Conservation (phyloP, 2,888 invertebrate species). For the Sinhomidia bicolor region DNA sequence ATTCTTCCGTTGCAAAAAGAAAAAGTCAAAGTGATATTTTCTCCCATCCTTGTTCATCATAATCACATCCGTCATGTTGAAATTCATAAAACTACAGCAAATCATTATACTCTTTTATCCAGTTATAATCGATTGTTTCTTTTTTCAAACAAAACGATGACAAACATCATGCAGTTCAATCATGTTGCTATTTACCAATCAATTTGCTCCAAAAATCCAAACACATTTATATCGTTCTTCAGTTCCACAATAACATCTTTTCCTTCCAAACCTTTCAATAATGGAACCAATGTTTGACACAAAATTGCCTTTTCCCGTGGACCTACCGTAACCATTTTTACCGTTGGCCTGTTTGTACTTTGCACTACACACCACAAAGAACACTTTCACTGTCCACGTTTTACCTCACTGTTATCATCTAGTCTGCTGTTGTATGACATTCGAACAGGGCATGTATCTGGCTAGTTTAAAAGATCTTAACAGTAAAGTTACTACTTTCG, state of each 20-base stretch:
- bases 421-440: no score
- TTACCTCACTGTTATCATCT: no score
- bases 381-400: no score
- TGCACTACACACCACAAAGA: no score
- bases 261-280: conserved; percentile 71
- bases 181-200: conserved; percentile 74
- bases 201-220: conserved; percentile 61
- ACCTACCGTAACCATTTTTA: conserved; percentile 69
- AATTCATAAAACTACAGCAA: conserved; percentile 74
- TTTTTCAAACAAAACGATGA: no score
- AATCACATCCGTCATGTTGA: conserved; percentile 65
- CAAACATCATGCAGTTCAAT: not conserved
- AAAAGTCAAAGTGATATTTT: conserved; percentile 72
- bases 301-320: conserved; percentile 74
- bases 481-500: no score
- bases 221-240: conserved; percentile 71
- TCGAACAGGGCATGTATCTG: no score
- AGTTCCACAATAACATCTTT: conserved; percentile 73
- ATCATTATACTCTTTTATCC: no score
- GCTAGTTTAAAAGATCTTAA: no score
- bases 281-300: conserved; percentile 73
- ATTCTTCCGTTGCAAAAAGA: conserved; percentile 75
- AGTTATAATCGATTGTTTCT: no score
- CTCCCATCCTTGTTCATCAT: conserved; percentile 71
- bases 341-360: not conserved